Evolutionary conservation across 2,888 invertebrate genomes (phyloP), one percentile per base, ranked within the genome.

Genomic region (Sphaerophoria rueppellii): DNA sequence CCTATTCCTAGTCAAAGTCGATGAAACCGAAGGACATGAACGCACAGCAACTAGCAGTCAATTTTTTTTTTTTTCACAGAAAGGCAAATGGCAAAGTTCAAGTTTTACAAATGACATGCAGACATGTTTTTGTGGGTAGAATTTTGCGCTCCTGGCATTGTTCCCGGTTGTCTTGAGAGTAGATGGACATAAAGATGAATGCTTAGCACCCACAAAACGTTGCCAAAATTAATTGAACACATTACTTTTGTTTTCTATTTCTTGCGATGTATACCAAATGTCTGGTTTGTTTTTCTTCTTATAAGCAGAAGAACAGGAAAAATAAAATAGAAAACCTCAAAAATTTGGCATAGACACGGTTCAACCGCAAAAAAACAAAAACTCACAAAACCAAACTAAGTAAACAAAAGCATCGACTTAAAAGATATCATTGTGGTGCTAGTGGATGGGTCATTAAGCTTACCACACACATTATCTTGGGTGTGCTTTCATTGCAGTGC

Each of bases 141-240:
- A 55, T 61, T 48, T 55, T 61, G 37, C 11, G 14, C 40, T 34
- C n/a, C 37, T 67, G 73, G 79, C 73, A 79, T 55, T 40, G 35
- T 77, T 55, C 77, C 72, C 52, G 43, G 16, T n/a, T 7, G 40
- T 40, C 9, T 9, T 9, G 7, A 2, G 12, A 43, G 12, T 43
- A 43, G 40, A 40, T 7, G 12, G 43, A 40, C 9, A 43, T 67
- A 54, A 69, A 73, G 37, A 55, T 50, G 67, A 60, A 50, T 16
- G 52, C 35, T 35, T 32, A 67, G 60, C 71, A 72, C 71, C 76
- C 76, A 77, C 77, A 67, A 71, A 58, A 61, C 72, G 57, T 73
- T 77, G 60, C 82, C 72, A 72, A 77, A 77, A 82, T 82, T 82
- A 82, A 82, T 82, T 77, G 77, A 77, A 77, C 50, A 57, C 77